Conservation (phyloP, 2,888 invertebrate genomes). For the Latrodectus hesperus region DNA sequence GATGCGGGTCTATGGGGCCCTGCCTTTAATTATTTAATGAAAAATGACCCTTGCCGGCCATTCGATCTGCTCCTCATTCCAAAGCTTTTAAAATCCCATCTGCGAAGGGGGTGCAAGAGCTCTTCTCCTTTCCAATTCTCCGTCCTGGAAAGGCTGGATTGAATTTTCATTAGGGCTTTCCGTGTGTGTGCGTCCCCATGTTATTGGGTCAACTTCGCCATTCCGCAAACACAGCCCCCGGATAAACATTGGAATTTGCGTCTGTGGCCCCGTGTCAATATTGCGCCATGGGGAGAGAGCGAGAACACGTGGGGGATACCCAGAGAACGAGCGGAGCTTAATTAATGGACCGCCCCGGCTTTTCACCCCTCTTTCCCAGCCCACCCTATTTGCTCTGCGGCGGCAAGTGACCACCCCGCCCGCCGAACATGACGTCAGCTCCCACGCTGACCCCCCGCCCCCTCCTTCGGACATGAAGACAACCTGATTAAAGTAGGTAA, state of each 20-base stretch:
- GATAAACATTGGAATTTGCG: conserved; percentile 57
- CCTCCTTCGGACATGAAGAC: conserved; percentile 61
- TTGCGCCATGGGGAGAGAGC: conserved; percentile 39
- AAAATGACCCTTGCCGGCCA: conserved; percentile 44
- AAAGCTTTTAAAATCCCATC: conserved; percentile 66
- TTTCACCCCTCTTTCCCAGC: conserved; percentile 6
- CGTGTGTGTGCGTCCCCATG: conserved; percentile 27
- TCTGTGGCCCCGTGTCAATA: conserved; percentile 55
- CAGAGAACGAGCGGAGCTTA: conserved; percentile 43
- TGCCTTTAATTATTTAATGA: conserved; percentile 58
- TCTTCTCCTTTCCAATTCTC: conserved; percentile 10
- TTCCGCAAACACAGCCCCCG: conserved; percentile 58
- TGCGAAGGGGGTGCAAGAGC: not conserved
- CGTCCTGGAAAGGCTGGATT: conserved; percentile 37
- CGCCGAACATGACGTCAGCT: conserved; percentile 62
- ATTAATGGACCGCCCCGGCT: conserved; percentile 62
- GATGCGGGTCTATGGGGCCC: not conserved
- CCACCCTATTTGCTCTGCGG: conserved; percentile 56
- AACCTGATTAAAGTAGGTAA: conserved; percentile 70
- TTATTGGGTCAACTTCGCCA: conserved; percentile 58
- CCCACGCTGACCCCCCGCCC: not conserved
- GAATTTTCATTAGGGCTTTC: conserved; percentile 64
- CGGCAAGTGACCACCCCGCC: conserved; percentile 67
- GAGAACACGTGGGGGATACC: conserved; percentile 11
- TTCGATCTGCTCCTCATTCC: conserved; percentile 26